Evolutionary conservation across 2,888 invertebrate genomes (phyloP).

Genomic region (Tholera decimalis): DNA sequence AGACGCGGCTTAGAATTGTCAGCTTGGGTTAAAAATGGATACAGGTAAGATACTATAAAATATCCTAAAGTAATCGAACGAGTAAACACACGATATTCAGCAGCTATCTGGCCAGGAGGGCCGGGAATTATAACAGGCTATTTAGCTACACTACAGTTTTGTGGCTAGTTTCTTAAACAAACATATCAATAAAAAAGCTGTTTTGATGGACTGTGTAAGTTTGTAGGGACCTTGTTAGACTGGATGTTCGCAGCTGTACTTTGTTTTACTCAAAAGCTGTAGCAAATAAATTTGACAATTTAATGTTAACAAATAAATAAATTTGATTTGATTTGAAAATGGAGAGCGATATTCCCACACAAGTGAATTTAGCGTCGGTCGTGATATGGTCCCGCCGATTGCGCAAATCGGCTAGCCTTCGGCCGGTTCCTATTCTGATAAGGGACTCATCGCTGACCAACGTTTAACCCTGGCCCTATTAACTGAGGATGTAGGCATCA

Average conservation of each 20-base stretch:
- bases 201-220: not conserved
- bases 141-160: not conserved
- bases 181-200: not conserved
- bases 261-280: slow-evolving; percentile 45
- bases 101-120: not conserved
- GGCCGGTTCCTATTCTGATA: slow-evolving; percentile 87
- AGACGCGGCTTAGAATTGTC: too few species aligned
- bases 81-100: not conserved
- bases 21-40: too few species aligned
- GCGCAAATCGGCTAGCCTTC: slow-evolving; percentile 89
- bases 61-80: not conserved
- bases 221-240: not conserved
- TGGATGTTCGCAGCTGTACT: slow-evolving; percentile 47
- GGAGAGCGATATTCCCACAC: slow-evolving; percentile 79
- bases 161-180: not conserved
- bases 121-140: not conserved
- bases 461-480: slow-evolving; percentile 89
- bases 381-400: slow-evolving; percentile 82
- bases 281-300: slow-evolving; percentile 61
- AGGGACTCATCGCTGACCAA: slow-evolving; percentile 78
- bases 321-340: too few species aligned
- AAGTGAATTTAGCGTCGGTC: slow-evolving; percentile 84
- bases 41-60: not conserved
- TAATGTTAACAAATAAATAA: too few species aligned
- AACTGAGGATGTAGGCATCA: slow-evolving; percentile 78